Conservation (phyloP, 2,888 invertebrate species). For the Ecliptopera silaceata region DNA sequence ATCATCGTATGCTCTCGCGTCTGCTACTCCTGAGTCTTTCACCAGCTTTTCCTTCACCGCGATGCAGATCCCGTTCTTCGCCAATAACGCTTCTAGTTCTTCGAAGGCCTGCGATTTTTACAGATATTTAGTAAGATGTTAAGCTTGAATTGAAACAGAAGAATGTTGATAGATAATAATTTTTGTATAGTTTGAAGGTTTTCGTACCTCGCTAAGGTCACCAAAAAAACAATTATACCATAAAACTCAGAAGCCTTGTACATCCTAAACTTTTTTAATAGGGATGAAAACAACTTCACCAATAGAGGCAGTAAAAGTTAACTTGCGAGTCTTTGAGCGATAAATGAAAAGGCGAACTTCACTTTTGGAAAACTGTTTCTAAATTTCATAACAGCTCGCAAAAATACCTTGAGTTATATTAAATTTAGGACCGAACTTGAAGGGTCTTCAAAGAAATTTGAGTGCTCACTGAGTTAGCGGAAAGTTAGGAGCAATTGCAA, state of each 20-base stretch:
- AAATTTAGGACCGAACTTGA: conserved; percentile 17
- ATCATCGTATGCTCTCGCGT: conserved; percentile 92
- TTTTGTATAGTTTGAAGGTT: no score
- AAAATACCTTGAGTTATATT: conserved; percentile 25
- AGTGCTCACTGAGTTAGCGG: conserved; percentile 18
- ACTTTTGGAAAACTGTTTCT: conserved; percentile 13
- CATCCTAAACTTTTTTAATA: neutral
- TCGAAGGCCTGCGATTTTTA: conserved; percentile 90
- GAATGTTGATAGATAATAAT: no score
- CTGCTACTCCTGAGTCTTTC: conserved; percentile 97
- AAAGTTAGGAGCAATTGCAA: conserved; percentile 26
- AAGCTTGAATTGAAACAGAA: no score
- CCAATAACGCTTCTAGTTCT: conserved; percentile 93
- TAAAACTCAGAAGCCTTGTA: no score
- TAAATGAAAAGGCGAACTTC: conserved; percentile 17
- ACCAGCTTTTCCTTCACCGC: conserved; percentile 97
- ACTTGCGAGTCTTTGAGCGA: conserved; percentile 2
- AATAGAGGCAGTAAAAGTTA: conserved; percentile 6
- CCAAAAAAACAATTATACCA: no score
- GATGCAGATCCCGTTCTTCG: conserved; percentile 94
- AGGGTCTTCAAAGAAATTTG: conserved; percentile 24
- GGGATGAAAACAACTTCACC: neutral
- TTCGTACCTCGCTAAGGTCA: no score
- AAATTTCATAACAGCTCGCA: conserved; percentile 16
- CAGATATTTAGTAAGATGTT: neutral